Evolutionary conservation across 2,797 vertebrate species (phyloP), one percentile per base, ranked within the genome.

Genomic region (Coregonus sp.): DNA sequence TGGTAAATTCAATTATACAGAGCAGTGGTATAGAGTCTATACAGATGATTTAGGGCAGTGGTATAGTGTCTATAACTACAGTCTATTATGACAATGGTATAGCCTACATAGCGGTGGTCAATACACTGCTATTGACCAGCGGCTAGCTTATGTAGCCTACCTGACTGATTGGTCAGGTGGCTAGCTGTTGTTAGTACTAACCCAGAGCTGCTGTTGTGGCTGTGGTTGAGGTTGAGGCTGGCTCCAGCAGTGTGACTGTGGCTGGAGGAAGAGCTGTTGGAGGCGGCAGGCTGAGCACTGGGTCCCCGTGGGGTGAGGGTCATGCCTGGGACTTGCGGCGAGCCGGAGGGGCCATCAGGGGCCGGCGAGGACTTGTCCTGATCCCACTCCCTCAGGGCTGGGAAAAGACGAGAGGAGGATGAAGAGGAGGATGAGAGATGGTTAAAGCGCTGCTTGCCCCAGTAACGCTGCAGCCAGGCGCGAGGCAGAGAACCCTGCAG

Each of bases 241-340:
- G 78, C 78, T 82, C 77, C 65, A 82, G 72, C 78, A 73, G 78
- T 67, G 37, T 72, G 70, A 47, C 40, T 47, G 40, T 47, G 11
- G 93, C 31, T 16, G 63, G 92, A 35, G 69, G 77, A 84, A 86
- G 75, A 83, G 79, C 70, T 66, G 59, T 56, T 71, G 80, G 74
- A 79, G 50, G 83, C 77, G 80, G 85, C 86, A 72, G 91, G 80
- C 82, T 95, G 96, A 82, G 91, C 88, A 86, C 85, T 92, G 80
- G 88, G 80, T 90, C 95, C 95, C 89, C 93, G 93, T 52, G 90
- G 92, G 76, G 92, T 63, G 91, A 96, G 78, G 86, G 97, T 99
- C 98, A 99, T 98, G 87, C 97, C 97, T 95, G 94, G 91, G 91
- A 91, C 84, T 82, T 93, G 92, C 40, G 91, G 73, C 0, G 88